These are phyloP conservation scores for Drosophila punjabiensis DNA, from an alignment of 1,140 invertebrate genomes.

Conservation along the genomic window DNA sequence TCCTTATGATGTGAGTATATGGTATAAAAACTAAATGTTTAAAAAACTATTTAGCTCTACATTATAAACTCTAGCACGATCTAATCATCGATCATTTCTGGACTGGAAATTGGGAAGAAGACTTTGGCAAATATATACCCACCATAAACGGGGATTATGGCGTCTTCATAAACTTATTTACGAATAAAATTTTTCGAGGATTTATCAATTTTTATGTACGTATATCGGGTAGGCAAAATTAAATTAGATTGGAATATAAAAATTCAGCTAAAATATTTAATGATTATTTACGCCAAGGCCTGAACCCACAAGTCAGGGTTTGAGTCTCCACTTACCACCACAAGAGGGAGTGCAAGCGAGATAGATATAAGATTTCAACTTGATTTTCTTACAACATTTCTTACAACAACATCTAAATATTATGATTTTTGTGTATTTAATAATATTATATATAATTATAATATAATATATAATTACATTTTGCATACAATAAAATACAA, in stretches of 20 bases:
- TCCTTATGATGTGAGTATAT: constrained; percentile 51
- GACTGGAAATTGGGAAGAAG: constrained; percentile 37
- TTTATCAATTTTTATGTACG: constrained; percentile 21
- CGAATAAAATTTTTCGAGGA: constrained; percentile 1
- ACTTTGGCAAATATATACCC: constrained; percentile 26
- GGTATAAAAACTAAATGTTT: neutral
- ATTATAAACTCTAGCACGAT: constrained; percentile 48
- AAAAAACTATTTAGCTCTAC: neutral
- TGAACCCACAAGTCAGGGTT: neutral
- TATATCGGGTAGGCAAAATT: constrained; percentile 10
- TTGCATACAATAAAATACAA: neutral
- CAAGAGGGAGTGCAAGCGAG: too few species aligned
- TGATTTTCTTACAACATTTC: too few species aligned
- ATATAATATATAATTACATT: neutral
- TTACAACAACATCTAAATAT: too few species aligned
- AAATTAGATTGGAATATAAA: neutral
- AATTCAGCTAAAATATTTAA: neutral
- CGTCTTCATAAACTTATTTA: neutral
- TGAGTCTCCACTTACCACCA: too few species aligned
- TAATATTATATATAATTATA: too few species aligned
- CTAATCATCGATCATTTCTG: constrained; percentile 49
- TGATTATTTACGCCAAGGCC: too few species aligned
- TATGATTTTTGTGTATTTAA: neutral
- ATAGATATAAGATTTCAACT: neutral
- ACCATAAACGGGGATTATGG: constrained; percentile 49